These are phyloP conservation scores for Crematogaster levior DNA, from an alignment of 2,888 invertebrate genomes.

Conservation along the genomic window DNA sequence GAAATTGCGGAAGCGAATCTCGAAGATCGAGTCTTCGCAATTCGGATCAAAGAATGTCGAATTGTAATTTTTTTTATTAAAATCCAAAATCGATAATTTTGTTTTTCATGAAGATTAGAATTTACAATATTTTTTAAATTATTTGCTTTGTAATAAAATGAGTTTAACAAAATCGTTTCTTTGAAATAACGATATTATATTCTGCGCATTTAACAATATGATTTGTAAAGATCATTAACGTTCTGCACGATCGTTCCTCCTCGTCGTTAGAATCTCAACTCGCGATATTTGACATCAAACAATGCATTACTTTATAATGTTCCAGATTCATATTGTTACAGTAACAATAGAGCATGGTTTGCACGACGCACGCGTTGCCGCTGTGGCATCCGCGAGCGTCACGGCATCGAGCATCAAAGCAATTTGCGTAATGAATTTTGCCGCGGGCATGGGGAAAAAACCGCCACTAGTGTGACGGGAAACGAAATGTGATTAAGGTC, in stretches of 20 bases:
- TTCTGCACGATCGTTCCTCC: not conserved
- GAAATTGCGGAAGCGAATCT: slow-evolving; percentile 12
- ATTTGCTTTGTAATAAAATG: not conserved
- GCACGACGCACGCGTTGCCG: not conserved
- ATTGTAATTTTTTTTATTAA: not conserved
- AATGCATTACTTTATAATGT: slow-evolving; percentile 8
- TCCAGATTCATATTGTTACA: slow-evolving; percentile 18
- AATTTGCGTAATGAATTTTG: slow-evolving; percentile 49
- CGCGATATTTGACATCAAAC: not conserved
- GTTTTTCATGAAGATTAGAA: not conserved
- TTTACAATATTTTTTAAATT: not conserved
- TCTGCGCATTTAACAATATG: not conserved
- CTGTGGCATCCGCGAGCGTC: slow-evolving; percentile 20
- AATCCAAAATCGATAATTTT: not conserved
- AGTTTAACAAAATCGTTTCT: not conserved
- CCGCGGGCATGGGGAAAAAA: slow-evolving; percentile 19
- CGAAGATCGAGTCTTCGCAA: not conserved
- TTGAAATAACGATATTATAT: not conserved
- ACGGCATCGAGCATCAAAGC: slow-evolving; percentile 39
- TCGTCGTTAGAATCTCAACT: not conserved
- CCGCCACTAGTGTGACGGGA: not conserved
- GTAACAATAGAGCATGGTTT: slow-evolving; percentile 26
- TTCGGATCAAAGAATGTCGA: not conserved
- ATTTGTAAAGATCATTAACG: not conserved
- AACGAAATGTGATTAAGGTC: slow-evolving; percentile 51